These are phyloP conservation scores for Sebastes aleutianus DNA, from an alignment of 2,797 vertebrate genomes.

Conservation along the genomic window DNA sequence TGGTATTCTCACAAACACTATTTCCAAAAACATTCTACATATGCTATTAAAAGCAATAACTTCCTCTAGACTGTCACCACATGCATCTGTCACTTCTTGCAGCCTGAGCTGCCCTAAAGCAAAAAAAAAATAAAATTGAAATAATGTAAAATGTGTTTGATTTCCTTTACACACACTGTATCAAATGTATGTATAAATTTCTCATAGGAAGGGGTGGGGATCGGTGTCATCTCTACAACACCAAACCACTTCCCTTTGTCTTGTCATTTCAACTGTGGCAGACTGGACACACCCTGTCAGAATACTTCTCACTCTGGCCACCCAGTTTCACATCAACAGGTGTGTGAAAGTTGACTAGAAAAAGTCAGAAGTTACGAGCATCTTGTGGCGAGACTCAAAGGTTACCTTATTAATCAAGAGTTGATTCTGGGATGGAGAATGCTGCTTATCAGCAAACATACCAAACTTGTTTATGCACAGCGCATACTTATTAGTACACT, in stretches of 20 bases:
- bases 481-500: not conserved
- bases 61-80: not conserved
- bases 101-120: too few species aligned
- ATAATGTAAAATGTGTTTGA: not conserved
- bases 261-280: slow-evolving; percentile 23
- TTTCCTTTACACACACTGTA: not conserved
- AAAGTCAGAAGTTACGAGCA: not conserved
- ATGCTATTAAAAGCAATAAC: not conserved
- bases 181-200: not conserved
- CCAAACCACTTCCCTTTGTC: slow-evolving; percentile 53
- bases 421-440: not conserved
- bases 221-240: slow-evolving; percentile 23
- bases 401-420: not conserved
- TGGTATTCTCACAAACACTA: not conserved
- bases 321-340: slow-evolving; percentile 51
- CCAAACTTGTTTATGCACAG: not conserved
- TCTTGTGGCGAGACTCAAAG: not conserved
- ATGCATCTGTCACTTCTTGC: not conserved
- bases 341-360: not conserved
- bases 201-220: not conserved
- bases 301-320: slow-evolving; percentile 22
- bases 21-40: not conserved
- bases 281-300: slow-evolving; percentile 47
- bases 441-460: not conserved
- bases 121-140: not conserved